Conservation (phyloP, 1,140 invertebrate genomes). For the Bombus affinis region DNA sequence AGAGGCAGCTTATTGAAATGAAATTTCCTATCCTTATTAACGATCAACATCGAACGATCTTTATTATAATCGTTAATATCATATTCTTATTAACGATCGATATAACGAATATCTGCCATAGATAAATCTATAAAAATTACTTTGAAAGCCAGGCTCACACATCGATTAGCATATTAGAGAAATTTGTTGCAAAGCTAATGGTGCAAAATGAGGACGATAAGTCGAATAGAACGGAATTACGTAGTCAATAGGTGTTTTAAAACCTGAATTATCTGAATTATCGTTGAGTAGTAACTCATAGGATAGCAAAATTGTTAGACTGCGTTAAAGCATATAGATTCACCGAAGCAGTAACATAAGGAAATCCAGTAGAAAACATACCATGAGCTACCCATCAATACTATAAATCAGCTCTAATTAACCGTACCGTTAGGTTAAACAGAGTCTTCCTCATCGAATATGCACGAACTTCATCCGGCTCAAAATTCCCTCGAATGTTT, state of each 20-base stretch:
- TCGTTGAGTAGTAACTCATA: background rate
- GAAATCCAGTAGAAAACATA: slow-evolving; percentile 1
- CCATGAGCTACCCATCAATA: background rate
- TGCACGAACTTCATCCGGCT: background rate
- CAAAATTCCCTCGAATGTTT: background rate
- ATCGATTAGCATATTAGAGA: no score
- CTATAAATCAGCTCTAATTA: slow-evolving; percentile 20
- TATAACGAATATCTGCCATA: background rate
- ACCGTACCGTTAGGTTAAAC: slow-evolving; percentile 19
- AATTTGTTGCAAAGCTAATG: background rate
- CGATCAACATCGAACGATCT: no score
- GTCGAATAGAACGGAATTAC: background rate
- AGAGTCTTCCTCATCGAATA: background rate
- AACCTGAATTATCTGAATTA: background rate
- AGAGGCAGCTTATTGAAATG: no score
- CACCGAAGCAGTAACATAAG: no score
- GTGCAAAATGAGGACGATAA: background rate
- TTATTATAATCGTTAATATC: no score
- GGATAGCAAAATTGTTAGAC: no score
- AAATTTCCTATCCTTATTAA: no score
- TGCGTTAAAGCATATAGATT: background rate
- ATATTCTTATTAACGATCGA: background rate
- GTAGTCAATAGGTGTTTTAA: background rate
- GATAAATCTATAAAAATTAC: background rate
- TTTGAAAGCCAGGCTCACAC: background rate